Conservation (phyloP, 2,888 invertebrate genomes). For the Himalopsyche kuldschensis region DNA sequence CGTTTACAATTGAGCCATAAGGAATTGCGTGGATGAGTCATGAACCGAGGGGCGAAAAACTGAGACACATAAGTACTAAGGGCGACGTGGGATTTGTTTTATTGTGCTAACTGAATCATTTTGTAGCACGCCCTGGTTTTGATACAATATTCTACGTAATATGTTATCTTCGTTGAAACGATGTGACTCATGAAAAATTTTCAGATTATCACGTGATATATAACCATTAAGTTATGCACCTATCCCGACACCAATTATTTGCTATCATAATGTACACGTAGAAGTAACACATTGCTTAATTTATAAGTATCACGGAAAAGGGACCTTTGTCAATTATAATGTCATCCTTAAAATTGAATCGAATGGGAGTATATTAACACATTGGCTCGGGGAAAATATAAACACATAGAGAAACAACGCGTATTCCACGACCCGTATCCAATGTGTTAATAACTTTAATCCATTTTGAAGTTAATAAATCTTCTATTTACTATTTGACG, state of each 20-base stretch:
- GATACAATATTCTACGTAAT: background rate
- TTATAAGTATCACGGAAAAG: no score
- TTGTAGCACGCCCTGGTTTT: conserved; percentile 5
- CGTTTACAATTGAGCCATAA: conserved; percentile 5
- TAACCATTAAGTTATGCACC: background rate
- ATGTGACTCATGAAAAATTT: background rate
- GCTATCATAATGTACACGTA: background rate
- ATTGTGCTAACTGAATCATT: conserved; percentile 15
- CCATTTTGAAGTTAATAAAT: no score
- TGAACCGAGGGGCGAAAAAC: background rate
- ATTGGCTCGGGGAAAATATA: no score
- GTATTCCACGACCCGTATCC: no score
- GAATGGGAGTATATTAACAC: no score
- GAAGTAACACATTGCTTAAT: no score
- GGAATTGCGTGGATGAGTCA: conserved; percentile 4
- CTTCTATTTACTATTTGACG: no score
- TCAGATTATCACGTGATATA: background rate
- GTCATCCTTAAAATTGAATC: no score
- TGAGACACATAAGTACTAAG: background rate
- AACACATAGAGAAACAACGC: no score
- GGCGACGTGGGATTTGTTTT: conserved; percentile 6
- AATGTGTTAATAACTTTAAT: no score
- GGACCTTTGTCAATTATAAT: no score
- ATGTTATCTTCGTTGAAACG: background rate
- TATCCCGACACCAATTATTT: background rate